Base-by-base conservation (phyloP, 2,888 invertebrate species). In the Ceriagrion tenellum region DNA sequence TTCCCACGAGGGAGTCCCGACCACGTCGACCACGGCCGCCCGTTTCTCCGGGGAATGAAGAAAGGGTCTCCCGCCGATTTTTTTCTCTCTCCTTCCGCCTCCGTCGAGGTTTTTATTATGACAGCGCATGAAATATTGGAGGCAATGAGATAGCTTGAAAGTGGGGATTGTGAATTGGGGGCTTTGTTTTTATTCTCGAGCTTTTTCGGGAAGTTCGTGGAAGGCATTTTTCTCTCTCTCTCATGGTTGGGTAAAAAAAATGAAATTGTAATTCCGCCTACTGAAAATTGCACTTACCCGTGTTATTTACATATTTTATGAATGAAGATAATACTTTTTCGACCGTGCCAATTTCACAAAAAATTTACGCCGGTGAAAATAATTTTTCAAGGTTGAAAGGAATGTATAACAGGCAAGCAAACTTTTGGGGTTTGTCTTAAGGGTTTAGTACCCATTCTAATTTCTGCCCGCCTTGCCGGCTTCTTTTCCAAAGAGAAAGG, bases 101-200 rank as follows among this genome's bases (percentile, higher is more conserved):
- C 35, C 35, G 81, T 47, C 35, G 91, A 91, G 63, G 63, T 63
- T 91, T 59, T 63, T 91, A 63, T 91, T 91, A 63, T 40, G 91
- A 91, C 91, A 63, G 91, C 90, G 10, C 40, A 47, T 74, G 93
- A 93, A 59, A 69, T 91, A 91, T 91, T 91, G 40, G 8, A 47
- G 69, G 26, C 74, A 69, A 30, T 47, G 47, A 69, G 93, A 93
- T 93, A 93, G 69, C 47, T 26, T 26, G 55, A 47, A 93, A 93
- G 63, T 40, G 26, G 59, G 40, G 63, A 63, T 69, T 93, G 40
- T 40, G 26, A 35, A 74, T 81, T 81, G 30, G 35, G 47, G 81
- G 81, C 81, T 13, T 35, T 35, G 35, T 81, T 81, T 81, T 81
- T 13, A 81, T 18, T 81, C 35, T 81, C 59, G 12, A 18, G 16